Base-by-base conservation (phyloP, 2,888 invertebrate species). In the Diogma glabrata region DNA sequence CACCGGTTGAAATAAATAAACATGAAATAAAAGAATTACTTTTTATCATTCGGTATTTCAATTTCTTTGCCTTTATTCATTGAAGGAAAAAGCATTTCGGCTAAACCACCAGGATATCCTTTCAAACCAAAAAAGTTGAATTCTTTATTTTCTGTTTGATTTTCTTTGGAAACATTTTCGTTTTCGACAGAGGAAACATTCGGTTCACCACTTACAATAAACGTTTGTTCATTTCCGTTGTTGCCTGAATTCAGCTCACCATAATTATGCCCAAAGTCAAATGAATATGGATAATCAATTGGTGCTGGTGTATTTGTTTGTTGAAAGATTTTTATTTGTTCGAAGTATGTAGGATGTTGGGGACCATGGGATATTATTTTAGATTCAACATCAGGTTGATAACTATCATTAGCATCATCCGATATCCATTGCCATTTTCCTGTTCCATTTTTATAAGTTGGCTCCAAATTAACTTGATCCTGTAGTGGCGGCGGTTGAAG, bases 291-390 rank as follows among this genome's bases (percentile, higher is more conserved):
- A 30, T 17, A 24, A 24, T 30, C 30, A 14, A 14, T 14, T 36
- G 14, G 8, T 4, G n/a, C 7, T 36, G 36, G 48, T 20, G 46
- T 46, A 24, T 48, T 48, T 14, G 20, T 19, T 7, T 48, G 30
- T 9, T 48, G 48, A 48, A 33, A 48, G 20, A 48, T 48, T 48
- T 48, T 48, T 6, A 48, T 48, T 33, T 48, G 48, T 30, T 48
- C 48, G 17, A 33, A 48, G 10, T 48, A 48, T 8, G 30, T 33
- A 7, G 48, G 48, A n/a, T 19, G 19, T 14, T n/a, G 6, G n/a
- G 22, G 17, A 14, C 19, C 19, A 14, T 26, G n/a, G 17, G 47
- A 19, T 33, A 48, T 48, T 14, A 48, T 48, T 48, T 48, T 48
- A 22, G 24, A 19, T 48, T 48, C 48, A 20, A 33, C 48, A 45